A percentile compares a stretch with the other conserved stretches of the same genome.
Evolutionary conservation across 30 jellyfish, hydroid and myxozoan genomes (phyloP).

Genomic region (Catostylus mosaicus): DNA sequence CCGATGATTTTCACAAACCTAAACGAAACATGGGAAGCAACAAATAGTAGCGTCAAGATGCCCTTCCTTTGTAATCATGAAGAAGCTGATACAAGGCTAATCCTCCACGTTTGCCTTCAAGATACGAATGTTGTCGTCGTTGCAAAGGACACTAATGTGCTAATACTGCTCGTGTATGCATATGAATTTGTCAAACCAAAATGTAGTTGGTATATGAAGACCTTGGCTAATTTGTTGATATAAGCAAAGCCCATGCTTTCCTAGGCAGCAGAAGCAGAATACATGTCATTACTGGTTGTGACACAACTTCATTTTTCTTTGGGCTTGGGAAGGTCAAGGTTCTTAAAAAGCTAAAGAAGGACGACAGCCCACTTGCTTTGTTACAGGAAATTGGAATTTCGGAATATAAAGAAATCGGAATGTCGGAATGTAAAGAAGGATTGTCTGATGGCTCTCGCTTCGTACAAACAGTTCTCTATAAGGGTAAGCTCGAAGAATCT

Average conservation of each 20-base stretch:
- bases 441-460: constrained; percentile 1
- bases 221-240: constrained; percentile 2
- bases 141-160: constrained; percentile 1
- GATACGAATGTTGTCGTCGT: constrained; percentile 14
- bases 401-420: not conserved
- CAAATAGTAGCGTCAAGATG: constrained; percentile 1
- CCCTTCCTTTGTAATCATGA: constrained; percentile 2
- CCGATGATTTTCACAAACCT: constrained; percentile 1
- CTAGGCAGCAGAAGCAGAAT: not conserved
- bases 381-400: not conserved
- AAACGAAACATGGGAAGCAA: constrained; percentile 3
- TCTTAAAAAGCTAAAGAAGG: constrained; percentile 30
- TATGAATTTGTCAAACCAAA: constrained; percentile 12
- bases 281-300: constrained; percentile 35
- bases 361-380: not conserved
- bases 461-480: constrained; percentile 39
- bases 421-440: not conserved
- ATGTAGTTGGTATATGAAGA: constrained; percentile 29
- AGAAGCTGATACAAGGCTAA: constrained; percentile 17
- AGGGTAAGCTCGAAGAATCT: constrained; percentile 42
- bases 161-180: constrained; percentile 10
- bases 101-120: constrained; percentile 34
- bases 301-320: constrained; percentile 60
- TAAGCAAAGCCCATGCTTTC: constrained; percentile 17
- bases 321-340: constrained; percentile 48